Conservation (phyloP, 2,797 vertebrate genomes). For the Chloroceryle amazona region DNA sequence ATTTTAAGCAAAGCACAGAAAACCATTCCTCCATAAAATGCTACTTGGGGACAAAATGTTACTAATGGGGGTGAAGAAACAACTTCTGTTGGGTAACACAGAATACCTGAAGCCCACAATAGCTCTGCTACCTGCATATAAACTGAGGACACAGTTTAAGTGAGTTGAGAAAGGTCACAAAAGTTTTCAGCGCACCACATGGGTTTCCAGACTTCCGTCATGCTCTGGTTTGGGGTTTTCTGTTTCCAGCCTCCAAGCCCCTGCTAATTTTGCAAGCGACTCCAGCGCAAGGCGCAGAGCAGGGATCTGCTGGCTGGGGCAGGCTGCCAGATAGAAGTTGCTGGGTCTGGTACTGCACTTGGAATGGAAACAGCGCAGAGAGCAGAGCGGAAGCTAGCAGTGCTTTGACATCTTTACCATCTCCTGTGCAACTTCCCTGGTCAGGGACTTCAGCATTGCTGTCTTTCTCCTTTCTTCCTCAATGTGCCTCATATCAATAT, state of each 20-base stretch:
- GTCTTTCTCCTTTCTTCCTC: background rate
- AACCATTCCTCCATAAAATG: background rate
- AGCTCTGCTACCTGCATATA: rapidly evolving
- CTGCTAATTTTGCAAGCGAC: background rate
- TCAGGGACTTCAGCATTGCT: background rate
- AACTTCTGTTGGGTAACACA: background rate
- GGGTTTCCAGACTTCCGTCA: background rate
- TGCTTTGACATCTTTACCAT: background rate
- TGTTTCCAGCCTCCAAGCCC: background rate
- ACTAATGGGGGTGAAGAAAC: background rate
- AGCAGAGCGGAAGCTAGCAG: background rate
- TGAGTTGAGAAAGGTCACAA: background rate
- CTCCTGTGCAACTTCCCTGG: background rate
- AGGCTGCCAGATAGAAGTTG: background rate
- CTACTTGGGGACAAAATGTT: background rate
- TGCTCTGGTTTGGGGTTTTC: background rate
- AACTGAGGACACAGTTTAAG: background rate
- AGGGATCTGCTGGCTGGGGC: background rate
- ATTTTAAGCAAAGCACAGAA: background rate
- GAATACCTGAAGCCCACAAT: background rate
- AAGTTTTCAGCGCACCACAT: background rate
- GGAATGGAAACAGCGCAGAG: background rate
- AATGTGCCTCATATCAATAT: background rate
- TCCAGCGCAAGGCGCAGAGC: background rate
- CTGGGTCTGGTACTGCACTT: background rate